Conservation (phyloP, 2,113 vertebrate genomes). For the Lophotis ruficrista region DNA sequence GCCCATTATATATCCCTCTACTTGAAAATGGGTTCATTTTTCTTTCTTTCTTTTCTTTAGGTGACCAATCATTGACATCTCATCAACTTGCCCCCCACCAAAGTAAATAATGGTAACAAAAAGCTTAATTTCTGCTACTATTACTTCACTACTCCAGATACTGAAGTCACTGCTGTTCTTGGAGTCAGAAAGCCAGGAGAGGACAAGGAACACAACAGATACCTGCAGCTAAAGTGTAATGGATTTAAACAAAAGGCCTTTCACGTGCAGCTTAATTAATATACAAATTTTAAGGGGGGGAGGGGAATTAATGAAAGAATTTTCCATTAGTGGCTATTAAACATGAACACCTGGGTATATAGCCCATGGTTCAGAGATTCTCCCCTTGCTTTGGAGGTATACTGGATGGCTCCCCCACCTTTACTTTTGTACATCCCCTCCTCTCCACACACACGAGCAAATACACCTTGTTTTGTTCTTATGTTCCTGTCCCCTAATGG, state of each 20-base stretch:
- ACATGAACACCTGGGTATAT: not conserved
- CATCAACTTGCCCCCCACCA: rapidly evolving
- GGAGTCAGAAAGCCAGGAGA: not conserved
- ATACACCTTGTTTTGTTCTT: not conserved
- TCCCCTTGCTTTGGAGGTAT: not conserved
- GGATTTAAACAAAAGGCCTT: not conserved
- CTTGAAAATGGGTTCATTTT: not conserved
- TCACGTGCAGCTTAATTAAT: not conserved
- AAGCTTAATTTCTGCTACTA: not conserved
- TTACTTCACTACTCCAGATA: not conserved
- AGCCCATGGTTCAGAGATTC: not conserved
- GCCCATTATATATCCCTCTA: not conserved
- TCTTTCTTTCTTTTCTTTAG: not conserved
- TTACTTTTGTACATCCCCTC: not conserved
- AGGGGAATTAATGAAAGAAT: not conserved
- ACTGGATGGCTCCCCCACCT: not conserved
- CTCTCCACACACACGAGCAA: not conserved
- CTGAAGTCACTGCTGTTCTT: not conserved
- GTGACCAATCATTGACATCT: not conserved
- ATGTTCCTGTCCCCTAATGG: not conserved
- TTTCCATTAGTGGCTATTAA: not conserved
- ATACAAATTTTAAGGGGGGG: not conserved
- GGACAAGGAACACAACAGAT: not conserved
- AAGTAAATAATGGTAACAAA: not conserved
- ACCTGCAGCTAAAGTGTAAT: not conserved